Percentiles rank a stretch among this genome's conserved stretches.
Conservation (phyloP, 2,797 vertebrate species). For the Labeo calbasu region DNA sequence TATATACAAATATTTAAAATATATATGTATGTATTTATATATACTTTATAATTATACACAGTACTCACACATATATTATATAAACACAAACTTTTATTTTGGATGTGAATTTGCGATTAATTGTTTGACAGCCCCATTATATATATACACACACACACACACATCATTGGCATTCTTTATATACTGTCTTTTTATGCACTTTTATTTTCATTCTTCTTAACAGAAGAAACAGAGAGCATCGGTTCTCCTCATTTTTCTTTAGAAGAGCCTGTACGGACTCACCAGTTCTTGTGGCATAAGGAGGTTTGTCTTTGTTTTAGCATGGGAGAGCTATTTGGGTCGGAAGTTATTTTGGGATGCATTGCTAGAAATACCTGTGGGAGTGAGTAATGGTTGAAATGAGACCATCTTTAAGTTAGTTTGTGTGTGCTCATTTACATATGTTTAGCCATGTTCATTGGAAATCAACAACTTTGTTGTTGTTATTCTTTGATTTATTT, state of each 20-base stretch:
- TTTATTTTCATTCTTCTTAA: background rate
- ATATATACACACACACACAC: too few relatives aligned
- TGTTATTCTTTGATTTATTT: conserved; percentile 17
- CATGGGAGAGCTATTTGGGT: conserved; percentile 80
- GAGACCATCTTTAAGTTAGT: conserved; percentile 72
- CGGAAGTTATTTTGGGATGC: conserved; percentile 81
- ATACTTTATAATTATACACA: too few relatives aligned
- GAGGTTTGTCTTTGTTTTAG: conserved; percentile 71
- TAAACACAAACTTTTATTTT: too few relatives aligned
- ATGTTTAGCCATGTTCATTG: background rate
- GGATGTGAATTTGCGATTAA: too few relatives aligned
- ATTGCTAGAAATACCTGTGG: conserved; percentile 82
- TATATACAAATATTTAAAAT: too few relatives aligned
- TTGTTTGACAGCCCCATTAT: too few relatives aligned
- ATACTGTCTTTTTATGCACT: too few relatives aligned
- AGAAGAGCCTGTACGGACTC: conserved; percentile 67
- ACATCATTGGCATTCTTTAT: too few relatives aligned
- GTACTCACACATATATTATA: too few relatives aligned
- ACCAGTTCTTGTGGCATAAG: conserved; percentile 72
- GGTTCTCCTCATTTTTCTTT: conserved; percentile 53
- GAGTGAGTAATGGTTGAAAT: conserved; percentile 79
- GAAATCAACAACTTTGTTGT: background rate
- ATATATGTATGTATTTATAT: too few relatives aligned
- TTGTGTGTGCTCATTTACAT: conserved; percentile 36
- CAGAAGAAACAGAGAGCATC: background rate